These are phyloP conservation scores for Microlaimidae sp. DNA, from an alignment of 2,888 invertebrate genomes.

Conservation along the genomic window DNA sequence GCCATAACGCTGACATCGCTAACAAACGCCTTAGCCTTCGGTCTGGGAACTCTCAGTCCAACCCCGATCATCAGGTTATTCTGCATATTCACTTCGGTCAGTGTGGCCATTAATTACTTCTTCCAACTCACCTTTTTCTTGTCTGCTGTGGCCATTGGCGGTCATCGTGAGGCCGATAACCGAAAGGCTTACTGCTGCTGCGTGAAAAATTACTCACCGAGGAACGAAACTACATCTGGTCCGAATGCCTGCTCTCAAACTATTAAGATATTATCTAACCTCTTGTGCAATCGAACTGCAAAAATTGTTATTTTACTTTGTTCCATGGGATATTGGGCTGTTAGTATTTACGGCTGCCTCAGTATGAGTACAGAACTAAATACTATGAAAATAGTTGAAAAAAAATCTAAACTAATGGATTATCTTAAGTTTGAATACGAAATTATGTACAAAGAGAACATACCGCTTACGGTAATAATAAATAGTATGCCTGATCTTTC, in stretches of 20 bases:
- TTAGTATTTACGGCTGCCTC: neutral
- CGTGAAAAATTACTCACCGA: too few species aligned
- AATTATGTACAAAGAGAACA: neutral
- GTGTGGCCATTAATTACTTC: neutral
- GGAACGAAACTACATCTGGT: too few species aligned
- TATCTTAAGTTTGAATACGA: neutral
- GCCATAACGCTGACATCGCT: constrained; percentile 9
- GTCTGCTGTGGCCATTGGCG: neutral
- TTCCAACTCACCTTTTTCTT: constrained; percentile 10
- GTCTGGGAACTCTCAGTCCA: neutral
- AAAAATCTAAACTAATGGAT: neutral
- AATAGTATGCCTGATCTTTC: neutral
- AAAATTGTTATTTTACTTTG: too few species aligned
- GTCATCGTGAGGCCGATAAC: neutral
- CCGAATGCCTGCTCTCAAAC: too few species aligned
- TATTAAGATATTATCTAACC: too few species aligned
- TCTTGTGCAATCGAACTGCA: too few species aligned
- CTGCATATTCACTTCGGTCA: constrained; percentile 6
- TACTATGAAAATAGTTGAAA: neutral
- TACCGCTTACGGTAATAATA: neutral
- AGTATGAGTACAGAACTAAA: neutral
- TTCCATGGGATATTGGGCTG: neutral
- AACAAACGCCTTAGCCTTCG: constrained; percentile 6
- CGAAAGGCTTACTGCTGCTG: neutral
- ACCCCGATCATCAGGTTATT: neutral